phyloP scores from a whole-genome alignment of 2,113 vertebrate species.

The Elaphurus davidianus region DNA sequence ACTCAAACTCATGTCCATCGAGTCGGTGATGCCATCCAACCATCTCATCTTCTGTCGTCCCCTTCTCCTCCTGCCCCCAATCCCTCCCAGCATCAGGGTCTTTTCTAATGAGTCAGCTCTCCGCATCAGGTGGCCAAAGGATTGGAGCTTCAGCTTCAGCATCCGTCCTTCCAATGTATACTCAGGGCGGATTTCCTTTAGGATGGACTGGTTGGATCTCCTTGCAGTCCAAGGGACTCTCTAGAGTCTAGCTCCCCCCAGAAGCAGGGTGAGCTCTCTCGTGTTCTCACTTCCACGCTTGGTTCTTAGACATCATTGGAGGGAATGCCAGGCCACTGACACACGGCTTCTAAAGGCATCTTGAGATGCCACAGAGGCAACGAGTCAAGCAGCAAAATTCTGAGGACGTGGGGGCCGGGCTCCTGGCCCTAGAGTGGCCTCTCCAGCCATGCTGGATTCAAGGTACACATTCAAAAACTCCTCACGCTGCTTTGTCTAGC shows the following conservation, averaged over 20 bases:
- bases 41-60: background rate
- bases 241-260: background rate
- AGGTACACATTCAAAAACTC: fast-evolving
- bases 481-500: no score
- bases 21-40: background rate
- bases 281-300: background rate
- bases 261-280: background rate
- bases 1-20: fast-evolving
- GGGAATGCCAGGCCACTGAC: background rate
- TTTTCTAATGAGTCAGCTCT: background rate
- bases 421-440: background rate
- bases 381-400: background rate
- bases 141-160: background rate
- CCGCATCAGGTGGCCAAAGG: background rate
- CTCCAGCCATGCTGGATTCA: background rate
- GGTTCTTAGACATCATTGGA: background rate
- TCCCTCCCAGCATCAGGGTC: background rate
- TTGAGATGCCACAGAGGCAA: background rate
- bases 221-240: background rate
- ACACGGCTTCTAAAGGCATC: background rate
- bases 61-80: background rate
- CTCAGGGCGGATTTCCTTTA: background rate
- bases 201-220: background rate
- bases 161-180: background rate
- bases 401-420: background rate